Percentiles rank a stretch among this genome's conserved stretches.
Conservation (phyloP, 92 coral and sea anemone species). For the Phenganax subtilis region DNA sequence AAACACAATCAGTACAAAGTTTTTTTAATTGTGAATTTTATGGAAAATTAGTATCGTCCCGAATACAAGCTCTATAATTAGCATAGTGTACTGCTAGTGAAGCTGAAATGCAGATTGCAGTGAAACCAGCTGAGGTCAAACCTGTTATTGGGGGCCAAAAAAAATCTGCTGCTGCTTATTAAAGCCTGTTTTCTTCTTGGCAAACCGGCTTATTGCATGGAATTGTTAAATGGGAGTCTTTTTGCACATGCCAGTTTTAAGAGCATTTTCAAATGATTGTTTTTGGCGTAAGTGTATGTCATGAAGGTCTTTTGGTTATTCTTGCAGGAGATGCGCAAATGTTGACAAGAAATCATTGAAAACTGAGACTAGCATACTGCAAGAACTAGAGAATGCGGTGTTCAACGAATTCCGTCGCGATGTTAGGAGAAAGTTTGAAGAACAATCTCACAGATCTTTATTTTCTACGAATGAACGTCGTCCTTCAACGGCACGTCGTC, state of each 20-base stretch:
- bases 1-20: neutral
- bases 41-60: too few relatives aligned
- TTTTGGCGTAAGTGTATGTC: neutral
- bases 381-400: constrained; percentile 87
- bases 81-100: neutral
- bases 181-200: too few relatives aligned
- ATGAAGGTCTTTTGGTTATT: neutral
- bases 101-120: neutral
- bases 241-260: neutral
- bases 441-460: constrained; percentile 52
- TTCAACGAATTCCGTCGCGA: constrained; percentile 95
- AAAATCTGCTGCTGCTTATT: too few relatives aligned
- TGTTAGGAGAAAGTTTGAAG: constrained; percentile 68
- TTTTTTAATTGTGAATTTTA: neutral
- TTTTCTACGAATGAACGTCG: constrained; percentile 31
- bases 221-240: neutral
- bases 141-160: too few relatives aligned
- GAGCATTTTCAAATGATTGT: neutral
- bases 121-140: too few relatives aligned
- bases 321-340: constrained; percentile 63
- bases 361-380: constrained; percentile 63
- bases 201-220: neutral
- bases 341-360: constrained; percentile 59
- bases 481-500: neutral
- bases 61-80: too few relatives aligned